These are phyloP conservation scores for Caerostris darwini DNA, from an alignment of 1,140 invertebrate species.

Conservation along the genomic window DNA sequence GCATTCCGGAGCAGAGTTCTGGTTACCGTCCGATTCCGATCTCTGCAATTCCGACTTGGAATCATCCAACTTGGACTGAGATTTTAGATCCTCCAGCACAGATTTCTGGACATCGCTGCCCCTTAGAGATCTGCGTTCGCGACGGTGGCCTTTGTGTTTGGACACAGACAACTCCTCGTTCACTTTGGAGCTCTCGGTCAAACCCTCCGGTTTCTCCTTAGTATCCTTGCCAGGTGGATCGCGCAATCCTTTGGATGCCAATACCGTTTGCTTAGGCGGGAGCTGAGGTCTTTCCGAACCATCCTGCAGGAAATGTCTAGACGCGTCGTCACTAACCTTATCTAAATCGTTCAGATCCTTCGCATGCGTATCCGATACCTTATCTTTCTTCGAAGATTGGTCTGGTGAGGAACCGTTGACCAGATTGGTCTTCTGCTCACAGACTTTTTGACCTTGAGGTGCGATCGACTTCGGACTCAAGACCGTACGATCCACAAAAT, in stretches of 20 bases:
- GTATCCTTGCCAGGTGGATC: neutral
- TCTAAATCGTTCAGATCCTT: neutral
- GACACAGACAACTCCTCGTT: conserved; percentile 37
- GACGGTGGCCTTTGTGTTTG: conserved; percentile 52
- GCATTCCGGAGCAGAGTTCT: conserved; percentile 68
- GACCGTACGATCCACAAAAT: neutral
- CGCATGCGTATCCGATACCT: neutral
- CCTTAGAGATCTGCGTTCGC: conserved; percentile 61
- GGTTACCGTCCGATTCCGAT: conserved; percentile 72
- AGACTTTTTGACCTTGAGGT: neutral
- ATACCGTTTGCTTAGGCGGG: conserved; percentile 9
- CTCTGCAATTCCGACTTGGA: conserved; percentile 60
- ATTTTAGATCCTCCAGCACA: conserved; percentile 39
- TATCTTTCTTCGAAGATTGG: neutral
- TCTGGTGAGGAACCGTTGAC: neutral
- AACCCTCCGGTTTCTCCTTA: conserved; percentile 50
- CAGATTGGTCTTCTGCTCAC: neutral
- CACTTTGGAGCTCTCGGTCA: conserved; percentile 57
- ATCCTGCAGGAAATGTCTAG: neutral
- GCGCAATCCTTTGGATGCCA: neutral
- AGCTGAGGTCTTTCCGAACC: conserved; percentile 31
- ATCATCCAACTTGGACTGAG: conserved; percentile 45
- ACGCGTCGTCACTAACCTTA: neutral
- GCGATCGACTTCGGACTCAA: no score
- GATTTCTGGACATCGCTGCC: conserved; percentile 63